Percentiles rank a stretch among this genome's conserved stretches.
These are phyloP conservation scores for Danionella dracula DNA, from an alignment of 2,797 vertebrate genomes.

Conservation along the genomic window DNA sequence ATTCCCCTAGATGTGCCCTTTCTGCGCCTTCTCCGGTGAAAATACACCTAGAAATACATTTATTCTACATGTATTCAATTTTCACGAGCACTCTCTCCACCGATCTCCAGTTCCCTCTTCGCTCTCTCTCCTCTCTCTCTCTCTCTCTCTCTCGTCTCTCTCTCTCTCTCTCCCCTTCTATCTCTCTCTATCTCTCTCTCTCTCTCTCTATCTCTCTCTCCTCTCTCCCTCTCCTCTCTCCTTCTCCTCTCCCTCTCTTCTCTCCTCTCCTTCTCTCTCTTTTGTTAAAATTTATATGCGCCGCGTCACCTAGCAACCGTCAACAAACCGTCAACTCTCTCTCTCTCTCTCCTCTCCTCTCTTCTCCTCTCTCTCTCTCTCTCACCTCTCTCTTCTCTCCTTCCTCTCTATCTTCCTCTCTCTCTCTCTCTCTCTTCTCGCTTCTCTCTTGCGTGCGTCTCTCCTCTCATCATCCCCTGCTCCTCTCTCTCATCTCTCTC, in stretches of 20 bases:
- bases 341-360: conserved; percentile 40
- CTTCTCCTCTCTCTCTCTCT: conserved; percentile 28
- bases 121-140: conserved; percentile 49
- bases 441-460: conserved; percentile 38
- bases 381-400: too few relatives aligned
- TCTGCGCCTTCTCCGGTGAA: conserved; percentile 67
- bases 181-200: conserved; percentile 44
- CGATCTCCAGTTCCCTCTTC: conserved; percentile 44
- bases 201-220: conserved; percentile 41
- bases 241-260: conserved; percentile 67
- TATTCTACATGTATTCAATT: conserved; percentile 79
- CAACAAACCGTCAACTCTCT: conserved; percentile 69
- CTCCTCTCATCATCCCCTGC: conserved; percentile 19
- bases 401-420: too few relatives aligned
- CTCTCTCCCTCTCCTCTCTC: conserved; percentile 35
- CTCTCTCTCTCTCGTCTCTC: conserved; percentile 41
- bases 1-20: conserved; percentile 76
- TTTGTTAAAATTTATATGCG: conserved; percentile 86
- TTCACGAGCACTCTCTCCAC: conserved; percentile 63
- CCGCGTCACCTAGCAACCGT: conserved; percentile 81
- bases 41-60: conserved; percentile 62
- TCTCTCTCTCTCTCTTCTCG: too few relatives aligned
- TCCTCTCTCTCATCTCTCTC: conserved; percentile 44
- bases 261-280: conserved; percentile 61
- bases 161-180: conserved; percentile 34